Base-by-base conservation (phyloP, 1,140 invertebrate genomes). In the Drosophila pallidifrons region DNA sequence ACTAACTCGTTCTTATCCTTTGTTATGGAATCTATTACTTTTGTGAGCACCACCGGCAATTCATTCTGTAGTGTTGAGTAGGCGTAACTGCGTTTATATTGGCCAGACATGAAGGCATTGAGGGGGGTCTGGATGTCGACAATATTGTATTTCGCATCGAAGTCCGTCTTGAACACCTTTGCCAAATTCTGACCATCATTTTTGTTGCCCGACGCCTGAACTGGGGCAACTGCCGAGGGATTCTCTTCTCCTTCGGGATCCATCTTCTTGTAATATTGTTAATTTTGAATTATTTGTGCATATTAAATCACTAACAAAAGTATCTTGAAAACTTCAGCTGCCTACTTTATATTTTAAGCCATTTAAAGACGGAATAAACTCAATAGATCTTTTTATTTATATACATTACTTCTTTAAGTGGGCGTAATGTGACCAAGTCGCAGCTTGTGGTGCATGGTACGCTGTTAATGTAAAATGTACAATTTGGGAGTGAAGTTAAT, bases 1-100 rank as follows among this genome's bases (percentile, higher is more conserved):
- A 94, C 93, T 71, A 99, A 95, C 67, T 95, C 93, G 28, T 95
- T 93, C 87, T 97, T 97, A 77, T 96, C 95, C 81, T 95, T 94
- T 47, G 95, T 96, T 41, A 98, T 79, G 57, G 94, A 94, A 93
- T 99, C 98, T 75, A 99, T 96, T n/a, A 98, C 94, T 94, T 96
- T 96, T 1, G 98, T 98, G 64, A 99, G 89, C 82, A 98, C 99
- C 0, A 99, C 94, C 38, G 98, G 98, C 66, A 98, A 92, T 70
- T 98, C 94, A 82, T 98, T 96, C 82, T 96, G 97, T 5, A 99
- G 93, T 0, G 97, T 97, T 71, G 94, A 93, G 92, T 96, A 98
- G 7, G 97, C 98, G 94, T 97, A 98, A 90, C 97, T 97, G 92
- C 97, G 77, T 55, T 86, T 83, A 61, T 85, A 91, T 2, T 77